Evolutionary conservation across 2,797 vertebrate genomes (phyloP), one percentile per base, ranked within the genome.

Genomic region (Denticeps clupeoides): DNA sequence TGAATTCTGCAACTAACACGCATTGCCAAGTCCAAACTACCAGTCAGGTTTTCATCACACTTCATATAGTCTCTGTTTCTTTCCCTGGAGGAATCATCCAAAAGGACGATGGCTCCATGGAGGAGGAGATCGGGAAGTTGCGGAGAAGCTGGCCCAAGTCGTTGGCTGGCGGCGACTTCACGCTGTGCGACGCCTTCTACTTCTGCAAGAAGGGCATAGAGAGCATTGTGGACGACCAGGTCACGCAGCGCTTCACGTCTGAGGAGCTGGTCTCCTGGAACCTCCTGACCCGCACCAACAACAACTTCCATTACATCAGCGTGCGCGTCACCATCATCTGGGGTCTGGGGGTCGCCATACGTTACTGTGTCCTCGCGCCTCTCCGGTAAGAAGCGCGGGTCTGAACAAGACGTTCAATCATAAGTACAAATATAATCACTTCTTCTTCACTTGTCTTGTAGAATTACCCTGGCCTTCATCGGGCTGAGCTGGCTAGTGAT

Each of bases 181-280:
- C 83, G 8, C 82, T 96, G 48, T 87, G 85, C 2, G 89, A 97
- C 5, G 80, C 69, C 22, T 85, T 93, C 65, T 94, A 88, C 74
- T 97, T 97, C 81, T 89, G 73, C 68, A 87, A 87, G 70, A 90
- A 87, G 60, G 93, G 92, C 1, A 41, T 94, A 64, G 90, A 94
- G 76, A 88, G 88, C 63, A 93, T 97, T 45, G 86, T 89, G 43
- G 92, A 97, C 27, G 93, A 97, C 37, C 82, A 90, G 72, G 92
- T 97, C 66, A 97, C 92, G 1, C 89, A 93, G 56, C 72, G 91
- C 42, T 97, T 98, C 75, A 90, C 91, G n/a, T 96, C 93, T 0
- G 91, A 98, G 74, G 91, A 98, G 64, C 73, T 98, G 40, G 86
- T 80, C 41, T 93, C 91, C 41, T 98, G 93, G 91, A 98, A 97